phyloP scores from a whole-genome alignment of 2,888 invertebrate genomes.

The Lasioglossum oenotherae region DNA sequence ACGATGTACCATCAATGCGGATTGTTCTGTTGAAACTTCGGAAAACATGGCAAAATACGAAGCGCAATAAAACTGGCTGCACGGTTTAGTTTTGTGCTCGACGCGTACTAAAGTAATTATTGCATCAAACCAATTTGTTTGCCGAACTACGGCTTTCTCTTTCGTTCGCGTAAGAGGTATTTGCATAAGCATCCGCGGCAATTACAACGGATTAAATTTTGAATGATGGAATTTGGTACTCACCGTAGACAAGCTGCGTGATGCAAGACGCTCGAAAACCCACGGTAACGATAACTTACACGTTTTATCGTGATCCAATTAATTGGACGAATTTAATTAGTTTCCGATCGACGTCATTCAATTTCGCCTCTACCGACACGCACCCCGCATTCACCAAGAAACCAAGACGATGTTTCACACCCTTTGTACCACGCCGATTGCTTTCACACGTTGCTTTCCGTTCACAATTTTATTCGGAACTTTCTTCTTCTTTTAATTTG shows the following conservation, averaged over 20 bases:
- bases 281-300: neutral
- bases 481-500: neutral
- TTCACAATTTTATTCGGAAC: neutral
- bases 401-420: neutral
- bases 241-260: constrained; percentile 47
- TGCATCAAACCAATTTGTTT: neutral
- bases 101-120: neutral
- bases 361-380: neutral
- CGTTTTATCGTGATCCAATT: constrained; percentile 36
- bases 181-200: constrained; percentile 3
- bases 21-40: neutral
- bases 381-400: neutral
- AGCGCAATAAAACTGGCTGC: neutral
- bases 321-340: constrained; percentile 15
- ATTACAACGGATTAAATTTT: constrained; percentile 45
- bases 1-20: neutral
- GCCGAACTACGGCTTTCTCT: neutral
- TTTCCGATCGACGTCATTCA: neutral
- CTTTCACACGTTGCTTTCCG: neutral
- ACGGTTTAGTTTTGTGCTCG: neutral
- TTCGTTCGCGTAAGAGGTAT: neutral
- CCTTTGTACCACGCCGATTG: neutral
- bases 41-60: neutral
- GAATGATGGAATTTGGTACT: constrained; percentile 56
- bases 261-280: neutral